Conservation (phyloP, 92 coral and sea anemone genomes). For the Micromussa lordhowensis region DNA sequence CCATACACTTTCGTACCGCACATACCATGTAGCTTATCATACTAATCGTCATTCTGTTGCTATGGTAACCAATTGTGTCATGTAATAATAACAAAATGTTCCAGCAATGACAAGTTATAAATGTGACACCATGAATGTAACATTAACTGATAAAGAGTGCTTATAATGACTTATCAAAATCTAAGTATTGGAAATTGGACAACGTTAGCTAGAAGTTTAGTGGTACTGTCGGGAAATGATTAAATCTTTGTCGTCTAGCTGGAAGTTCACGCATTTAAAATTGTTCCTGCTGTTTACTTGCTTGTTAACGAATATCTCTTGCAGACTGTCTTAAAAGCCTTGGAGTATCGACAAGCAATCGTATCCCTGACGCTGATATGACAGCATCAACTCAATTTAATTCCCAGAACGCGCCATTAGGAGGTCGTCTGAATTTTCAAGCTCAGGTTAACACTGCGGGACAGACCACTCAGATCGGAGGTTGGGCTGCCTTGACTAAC, state of each 20-base stretch:
- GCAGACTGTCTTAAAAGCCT: constrained; percentile 65
- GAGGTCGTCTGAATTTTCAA: constrained; percentile 64
- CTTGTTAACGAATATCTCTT: background rate
- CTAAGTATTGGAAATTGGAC: no score
- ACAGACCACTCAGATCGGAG: constrained; percentile 43
- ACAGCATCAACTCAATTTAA: constrained; percentile 62
- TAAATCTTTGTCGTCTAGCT: background rate
- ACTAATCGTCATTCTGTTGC: no score
- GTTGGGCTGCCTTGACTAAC: constrained; percentile 66
- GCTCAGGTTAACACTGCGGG: constrained; percentile 22
- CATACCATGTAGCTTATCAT: no score
- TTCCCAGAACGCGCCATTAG: constrained; percentile 30
- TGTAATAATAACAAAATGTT: no score
- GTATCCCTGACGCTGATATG: constrained; percentile 63
- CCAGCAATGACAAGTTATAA: no score
- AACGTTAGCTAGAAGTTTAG: no score
- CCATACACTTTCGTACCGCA: no score
- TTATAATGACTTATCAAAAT: no score
- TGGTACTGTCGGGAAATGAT: no score
- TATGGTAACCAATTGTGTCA: no score
- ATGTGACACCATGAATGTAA: no score
- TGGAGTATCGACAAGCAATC: constrained; percentile 48
- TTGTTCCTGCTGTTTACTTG: background rate
- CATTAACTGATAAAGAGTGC: no score
- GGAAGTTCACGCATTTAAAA: background rate